phyloP scores from a whole-genome alignment of 2,113 vertebrate genomes.

The Xyrauchen texanus region DNA sequence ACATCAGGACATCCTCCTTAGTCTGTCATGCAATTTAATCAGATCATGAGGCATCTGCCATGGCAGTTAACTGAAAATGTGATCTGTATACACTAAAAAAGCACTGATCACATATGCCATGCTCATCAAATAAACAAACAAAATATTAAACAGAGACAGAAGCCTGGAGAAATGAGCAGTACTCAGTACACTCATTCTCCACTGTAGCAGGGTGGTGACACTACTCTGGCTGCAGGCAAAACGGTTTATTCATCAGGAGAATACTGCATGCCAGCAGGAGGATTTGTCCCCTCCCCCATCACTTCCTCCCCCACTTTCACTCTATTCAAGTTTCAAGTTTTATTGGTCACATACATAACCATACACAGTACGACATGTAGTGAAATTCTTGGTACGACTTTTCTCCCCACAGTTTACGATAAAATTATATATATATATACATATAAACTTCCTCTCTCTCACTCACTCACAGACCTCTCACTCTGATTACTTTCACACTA shows the following conservation, averaged over 20 bases:
- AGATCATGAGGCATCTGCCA: background rate
- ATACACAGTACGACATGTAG: too few relatives aligned
- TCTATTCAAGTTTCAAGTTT: too few relatives aligned
- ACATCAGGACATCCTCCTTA: constrained; percentile 1
- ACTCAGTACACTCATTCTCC: constrained; percentile 7
- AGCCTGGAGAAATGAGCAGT: constrained; percentile 5
- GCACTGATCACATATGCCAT: background rate
- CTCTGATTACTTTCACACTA: background rate
- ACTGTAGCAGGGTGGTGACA: constrained; percentile 12
- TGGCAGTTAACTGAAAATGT: constrained; percentile 4
- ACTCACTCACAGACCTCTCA: too few relatives aligned
- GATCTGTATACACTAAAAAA: background rate
- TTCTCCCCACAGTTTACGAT: too few relatives aligned
- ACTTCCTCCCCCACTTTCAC: constrained; percentile 33
- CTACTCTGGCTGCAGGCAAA: constrained; percentile 20
- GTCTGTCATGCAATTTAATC: too few relatives aligned
- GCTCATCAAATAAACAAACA: background rate
- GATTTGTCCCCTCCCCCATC: constrained; percentile 32
- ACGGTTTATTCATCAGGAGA: constrained; percentile 32
- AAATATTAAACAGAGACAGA: background rate
- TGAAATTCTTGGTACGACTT: too few relatives aligned
- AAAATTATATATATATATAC: too few relatives aligned
- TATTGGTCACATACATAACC: too few relatives aligned
- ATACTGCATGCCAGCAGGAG: constrained; percentile 38
- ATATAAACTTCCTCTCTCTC: too few relatives aligned